Evolutionary conservation across 2,797 vertebrate genomes (phyloP).

Genomic region (Lates japonicus): DNA sequence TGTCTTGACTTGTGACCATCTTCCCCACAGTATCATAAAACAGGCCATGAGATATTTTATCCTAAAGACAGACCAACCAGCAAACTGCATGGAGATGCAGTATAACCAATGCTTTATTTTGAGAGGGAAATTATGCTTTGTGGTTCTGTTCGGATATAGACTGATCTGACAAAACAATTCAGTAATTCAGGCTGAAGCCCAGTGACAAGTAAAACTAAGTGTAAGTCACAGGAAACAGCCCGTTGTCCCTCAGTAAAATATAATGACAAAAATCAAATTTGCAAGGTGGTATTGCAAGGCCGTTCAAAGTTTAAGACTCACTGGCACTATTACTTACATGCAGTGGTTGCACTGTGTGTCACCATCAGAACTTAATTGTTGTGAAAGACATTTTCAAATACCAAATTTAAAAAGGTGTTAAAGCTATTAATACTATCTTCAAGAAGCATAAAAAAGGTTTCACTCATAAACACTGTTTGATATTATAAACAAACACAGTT

Average conservation of each 20-base stretch:
- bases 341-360: background rate
- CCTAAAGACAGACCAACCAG: background rate
- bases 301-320: background rate
- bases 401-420: background rate
- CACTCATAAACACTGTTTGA: background rate
- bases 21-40: background rate
- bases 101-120: background rate
- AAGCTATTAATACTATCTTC: background rate
- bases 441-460: slow-evolving; percentile 21
- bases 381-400: background rate
- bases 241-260: background rate
- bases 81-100: background rate
- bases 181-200: background rate
- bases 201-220: slow-evolving; percentile 4
- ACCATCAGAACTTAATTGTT: too few species aligned
- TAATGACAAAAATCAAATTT: background rate
- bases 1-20: slow-evolving; percentile 2
- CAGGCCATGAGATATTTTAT: background rate
- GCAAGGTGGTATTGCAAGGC: too few species aligned
- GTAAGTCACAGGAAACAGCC: background rate
- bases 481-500: too few species aligned
- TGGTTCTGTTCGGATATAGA: background rate
- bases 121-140: background rate
- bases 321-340: too few species aligned
- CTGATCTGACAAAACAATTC: background rate